Base-by-base conservation (phyloP, 2,113 vertebrate species). In the Halichoeres trimaculatus region DNA sequence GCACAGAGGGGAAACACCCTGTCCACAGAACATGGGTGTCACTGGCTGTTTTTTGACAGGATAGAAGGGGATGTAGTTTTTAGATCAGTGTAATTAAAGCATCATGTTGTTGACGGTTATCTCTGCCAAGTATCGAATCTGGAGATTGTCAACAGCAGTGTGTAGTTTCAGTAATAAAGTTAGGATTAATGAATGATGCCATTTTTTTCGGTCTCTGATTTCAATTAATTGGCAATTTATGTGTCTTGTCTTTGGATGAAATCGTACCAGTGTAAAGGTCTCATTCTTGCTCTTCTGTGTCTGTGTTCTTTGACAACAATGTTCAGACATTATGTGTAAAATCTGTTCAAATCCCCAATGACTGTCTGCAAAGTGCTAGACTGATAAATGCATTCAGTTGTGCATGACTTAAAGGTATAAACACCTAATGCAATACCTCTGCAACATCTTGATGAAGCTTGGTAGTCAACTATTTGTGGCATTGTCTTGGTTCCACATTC, bases 391-490 rank as follows among this genome's bases (percentile, higher is more conserved):
- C 12, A 13, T 12, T 34, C 16, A 7, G 38, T 71, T 54, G 38
- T 56, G 13, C 23, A 63, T 20, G 14, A 61, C 54, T 35, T 61
- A 24, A 22, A 55, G 56, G 24, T 10, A 19, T 20, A n/a, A 58
- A 22, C 20, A 22, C 13, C 54, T 51, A 8, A 30, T 68, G 19
- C 19, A 47, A 24, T 45, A 36, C 36, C 24, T 62, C 24, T 62
- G 58, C 8, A 48, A 53, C 24, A 62, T n/a, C 30, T 68, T 51
- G 24, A 38, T 50, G 24, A 66, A 30, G 50, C 22, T 30, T 52
- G 43, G 51, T 52, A 14, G 43, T 10, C 40, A 14, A 26, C 12
- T 30, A 9, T 48, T 35, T n/a, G 11, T 69, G 19, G 30, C 19
- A 45, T 52, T 55, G 20, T 34, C 19, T 51, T 2, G n/a, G 20